Conservation (phyloP, 2,113 vertebrate genomes). For the Corvus cornix region DNA sequence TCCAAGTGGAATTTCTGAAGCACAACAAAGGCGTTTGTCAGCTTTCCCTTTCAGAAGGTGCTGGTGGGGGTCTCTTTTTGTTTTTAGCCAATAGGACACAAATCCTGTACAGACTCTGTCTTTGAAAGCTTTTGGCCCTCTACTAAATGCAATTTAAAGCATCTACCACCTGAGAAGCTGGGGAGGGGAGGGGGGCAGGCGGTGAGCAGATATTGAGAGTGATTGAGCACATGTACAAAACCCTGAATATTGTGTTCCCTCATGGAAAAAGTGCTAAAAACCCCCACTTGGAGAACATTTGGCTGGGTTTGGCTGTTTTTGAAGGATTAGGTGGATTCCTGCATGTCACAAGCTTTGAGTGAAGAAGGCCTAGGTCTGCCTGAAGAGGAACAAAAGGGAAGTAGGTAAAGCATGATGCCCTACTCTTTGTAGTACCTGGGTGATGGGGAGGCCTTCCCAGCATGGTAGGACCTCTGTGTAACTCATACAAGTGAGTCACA, state of each 20-base stretch:
- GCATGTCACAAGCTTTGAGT: neutral
- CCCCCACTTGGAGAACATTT: neutral
- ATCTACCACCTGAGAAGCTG: neutral
- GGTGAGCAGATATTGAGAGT: neutral
- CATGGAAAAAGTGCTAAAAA: neutral
- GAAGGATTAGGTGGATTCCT: neutral
- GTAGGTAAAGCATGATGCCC: neutral
- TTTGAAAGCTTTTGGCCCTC: neutral
- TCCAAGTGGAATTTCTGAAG: neutral
- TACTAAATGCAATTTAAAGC: neutral
- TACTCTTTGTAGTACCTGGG: neutral
- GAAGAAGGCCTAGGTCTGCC: neutral
- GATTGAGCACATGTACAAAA: accelerated
- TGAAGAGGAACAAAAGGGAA: neutral
- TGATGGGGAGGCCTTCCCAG: neutral
- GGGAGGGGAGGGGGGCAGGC: too few relatives aligned
- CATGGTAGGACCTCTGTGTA: neutral
- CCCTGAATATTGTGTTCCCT: neutral
- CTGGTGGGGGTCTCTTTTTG: neutral
- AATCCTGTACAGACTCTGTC: neutral
- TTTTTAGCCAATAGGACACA: neutral
- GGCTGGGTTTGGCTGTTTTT: neutral
- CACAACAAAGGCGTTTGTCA: neutral
- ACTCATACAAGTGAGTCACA: neutral
- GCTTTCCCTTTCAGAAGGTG: neutral